Conservation (phyloP, 2,113 vertebrate genomes). For the Cichladusa arquata region DNA sequence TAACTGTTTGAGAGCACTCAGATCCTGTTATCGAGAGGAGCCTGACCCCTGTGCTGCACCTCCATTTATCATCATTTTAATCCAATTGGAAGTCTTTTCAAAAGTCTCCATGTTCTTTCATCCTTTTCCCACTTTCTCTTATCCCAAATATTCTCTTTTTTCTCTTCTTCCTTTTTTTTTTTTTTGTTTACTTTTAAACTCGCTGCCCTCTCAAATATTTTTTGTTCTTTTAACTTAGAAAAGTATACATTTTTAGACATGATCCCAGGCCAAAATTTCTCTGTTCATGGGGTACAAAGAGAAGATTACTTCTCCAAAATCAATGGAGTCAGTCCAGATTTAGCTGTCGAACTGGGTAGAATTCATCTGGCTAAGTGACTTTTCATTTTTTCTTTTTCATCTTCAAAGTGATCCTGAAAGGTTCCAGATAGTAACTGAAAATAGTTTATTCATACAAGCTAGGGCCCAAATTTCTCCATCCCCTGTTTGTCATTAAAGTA, state of each 20-base stretch:
- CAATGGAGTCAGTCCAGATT: not conserved
- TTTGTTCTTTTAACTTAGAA: not conserved
- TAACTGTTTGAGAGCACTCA: slow-evolving; percentile 29
- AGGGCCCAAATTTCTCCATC: not conserved
- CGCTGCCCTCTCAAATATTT: not conserved
- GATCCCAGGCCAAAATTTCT: not conserved
- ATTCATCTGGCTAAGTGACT: not conserved
- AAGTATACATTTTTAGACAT: not conserved
- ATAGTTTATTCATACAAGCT: not conserved
- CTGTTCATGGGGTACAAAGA: not conserved
- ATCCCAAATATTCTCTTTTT: not conserved
- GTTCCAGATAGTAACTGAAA: not conserved
- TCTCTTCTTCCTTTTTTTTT: not conserved
- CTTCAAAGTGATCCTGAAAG: slow-evolving; percentile 4
- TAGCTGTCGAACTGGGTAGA: not conserved
- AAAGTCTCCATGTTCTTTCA: slow-evolving; percentile 44
- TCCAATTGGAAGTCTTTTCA: slow-evolving; percentile 24
- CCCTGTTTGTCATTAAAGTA: not conserved
- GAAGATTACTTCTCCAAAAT: slow-evolving; percentile 18
- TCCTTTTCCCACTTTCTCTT: slow-evolving; percentile 38
- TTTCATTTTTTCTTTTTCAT: not conserved
- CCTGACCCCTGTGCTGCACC: slow-evolving; percentile 32
- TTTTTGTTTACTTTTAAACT: not conserved
- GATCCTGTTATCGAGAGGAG: slow-evolving; percentile 59
- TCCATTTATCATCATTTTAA: slow-evolving; percentile 58